Base-by-base conservation (phyloP, 2,113 vertebrate genomes). In the Plectropomus leopardus region DNA sequence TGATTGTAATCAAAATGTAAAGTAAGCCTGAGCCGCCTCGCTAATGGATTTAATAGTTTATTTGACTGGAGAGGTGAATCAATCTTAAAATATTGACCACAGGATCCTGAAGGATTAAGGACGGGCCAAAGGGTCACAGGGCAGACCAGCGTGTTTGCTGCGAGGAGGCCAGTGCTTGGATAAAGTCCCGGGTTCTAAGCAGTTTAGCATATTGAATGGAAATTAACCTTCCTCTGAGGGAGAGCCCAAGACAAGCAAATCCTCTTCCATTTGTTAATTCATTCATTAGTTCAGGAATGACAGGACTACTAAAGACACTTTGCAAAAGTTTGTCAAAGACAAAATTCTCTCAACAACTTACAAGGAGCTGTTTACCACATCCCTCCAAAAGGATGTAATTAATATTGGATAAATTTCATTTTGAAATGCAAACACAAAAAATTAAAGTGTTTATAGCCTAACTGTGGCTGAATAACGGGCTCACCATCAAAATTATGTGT, bases 11-110 rank as follows among this genome's bases (percentile, higher is more conserved):
- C 89, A 88, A 91, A 93, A 93, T 93, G 88, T 92, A 93, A 93
- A 94, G 88, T 89, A 91, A 91, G 88, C 83, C 81, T 16, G 70
- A 89, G 86, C 88, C 36, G 45, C 84, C 82, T 44, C 55, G 15
- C 87, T 93, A 94, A 95, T 94, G 89, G 92, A 94, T 94, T 91
- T 92, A 89, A 94, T 91, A 91, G 94, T 94, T 94, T 92, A 92
- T 93, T 91, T 89, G 92, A 92, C 91, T 88, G 63, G 83, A 90
- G 92, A 89, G 92, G 88, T 94, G 87, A 93, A 94, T 95, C 93
- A 92, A 92, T 95, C 92, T 93, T 87, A 75, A 82, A 15, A 70
- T 92, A 94, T 94, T 93, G 93, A 94, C 79, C 59, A 75, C 58
- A 8, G 86, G 85, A 93, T 89, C 79, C 89, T 86, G 87, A 83